Evolutionary conservation across 2,113 vertebrate genomes (phyloP).

Genomic region (Archilochus colubris): DNA sequence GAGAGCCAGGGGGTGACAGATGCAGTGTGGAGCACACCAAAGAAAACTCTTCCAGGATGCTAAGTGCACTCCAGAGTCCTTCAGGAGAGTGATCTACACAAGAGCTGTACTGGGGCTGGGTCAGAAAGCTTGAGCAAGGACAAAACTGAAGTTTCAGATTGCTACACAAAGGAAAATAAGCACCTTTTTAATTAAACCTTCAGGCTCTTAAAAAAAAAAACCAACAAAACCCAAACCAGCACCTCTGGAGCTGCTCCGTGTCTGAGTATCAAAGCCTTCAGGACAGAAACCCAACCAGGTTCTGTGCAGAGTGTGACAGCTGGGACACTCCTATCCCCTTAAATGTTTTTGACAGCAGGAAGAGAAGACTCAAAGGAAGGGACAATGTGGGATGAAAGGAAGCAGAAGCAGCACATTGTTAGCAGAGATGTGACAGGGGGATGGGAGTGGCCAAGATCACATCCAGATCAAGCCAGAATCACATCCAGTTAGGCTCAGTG

Average conservation of each 20-base stretch:
- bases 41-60: not conserved
- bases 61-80: not conserved
- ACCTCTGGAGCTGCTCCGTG: slow-evolving; percentile 3
- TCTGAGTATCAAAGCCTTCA: not conserved
- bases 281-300: not conserved
- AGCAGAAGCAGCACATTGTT: not conserved
- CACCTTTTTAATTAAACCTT: not conserved
- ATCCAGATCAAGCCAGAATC: not conserved
- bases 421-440: not conserved
- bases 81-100: not conserved
- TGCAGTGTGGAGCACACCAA: not conserved
- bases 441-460: not conserved
- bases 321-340: not conserved
- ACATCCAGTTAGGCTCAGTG: not conserved
- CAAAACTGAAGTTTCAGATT: not conserved
- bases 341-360: not conserved
- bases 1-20: not conserved
- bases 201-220: not conserved
- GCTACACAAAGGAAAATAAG: not conserved
- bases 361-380: not conserved
- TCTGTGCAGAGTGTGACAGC: not conserved
- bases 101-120: not conserved
- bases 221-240: too few relatives aligned
- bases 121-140: not conserved
- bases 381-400: not conserved